Conservation (phyloP, 2,797 vertebrate genomes). For the Sibirionetta formosa region DNA sequence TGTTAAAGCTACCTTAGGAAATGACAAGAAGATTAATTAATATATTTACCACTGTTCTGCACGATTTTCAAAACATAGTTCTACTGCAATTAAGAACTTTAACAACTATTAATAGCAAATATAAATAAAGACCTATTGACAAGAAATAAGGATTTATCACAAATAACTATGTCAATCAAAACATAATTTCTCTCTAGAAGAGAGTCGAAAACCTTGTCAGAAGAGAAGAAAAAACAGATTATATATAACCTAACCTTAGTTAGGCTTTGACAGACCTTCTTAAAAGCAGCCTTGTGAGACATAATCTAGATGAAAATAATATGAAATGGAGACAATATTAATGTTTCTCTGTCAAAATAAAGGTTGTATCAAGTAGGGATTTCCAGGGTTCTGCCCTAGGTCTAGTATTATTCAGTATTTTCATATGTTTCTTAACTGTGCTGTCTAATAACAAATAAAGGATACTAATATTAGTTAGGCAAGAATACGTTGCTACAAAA, state of each 20-base stretch:
- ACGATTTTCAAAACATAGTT: neutral
- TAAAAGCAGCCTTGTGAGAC: neutral
- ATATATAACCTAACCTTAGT: neutral
- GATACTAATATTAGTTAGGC: neutral
- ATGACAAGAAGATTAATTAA: neutral
- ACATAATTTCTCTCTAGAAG: neutral
- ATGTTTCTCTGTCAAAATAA: neutral
- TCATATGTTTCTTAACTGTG: neutral
- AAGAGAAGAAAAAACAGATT: constrained; percentile 7
- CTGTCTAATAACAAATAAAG: neutral
- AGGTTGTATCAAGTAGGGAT: neutral
- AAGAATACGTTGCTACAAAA: neutral
- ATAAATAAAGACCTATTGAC: neutral
- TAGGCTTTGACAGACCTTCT: constrained; percentile 3
- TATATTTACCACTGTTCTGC: neutral
- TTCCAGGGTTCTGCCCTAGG: neutral
- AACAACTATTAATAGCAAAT: neutral
- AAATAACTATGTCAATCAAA: constrained; percentile 5
- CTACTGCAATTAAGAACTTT: neutral
- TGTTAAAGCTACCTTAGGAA: neutral
- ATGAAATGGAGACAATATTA: neutral
- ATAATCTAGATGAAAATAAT: constrained; percentile 20
- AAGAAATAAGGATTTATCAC: neutral
- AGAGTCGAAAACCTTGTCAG: neutral
- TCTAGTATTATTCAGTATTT: neutral